A percentile compares a stretch with the other conserved stretches of the same genome.
Conservation (phyloP, 2,113 vertebrate genomes). For the Muntiacus reevesi region DNA sequence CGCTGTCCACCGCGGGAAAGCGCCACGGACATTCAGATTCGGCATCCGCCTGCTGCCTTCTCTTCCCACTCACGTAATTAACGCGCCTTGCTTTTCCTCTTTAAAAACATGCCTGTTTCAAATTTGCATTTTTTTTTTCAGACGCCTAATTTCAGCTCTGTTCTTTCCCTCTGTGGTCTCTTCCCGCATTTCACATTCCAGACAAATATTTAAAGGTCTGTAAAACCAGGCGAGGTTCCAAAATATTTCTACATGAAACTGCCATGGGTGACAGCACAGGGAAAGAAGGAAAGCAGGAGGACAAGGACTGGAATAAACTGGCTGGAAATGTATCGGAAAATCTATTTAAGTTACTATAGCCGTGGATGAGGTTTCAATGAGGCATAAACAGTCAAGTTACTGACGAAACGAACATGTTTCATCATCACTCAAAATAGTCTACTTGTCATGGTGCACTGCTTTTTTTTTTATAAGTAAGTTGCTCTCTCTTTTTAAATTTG, state of each 20-base stretch:
- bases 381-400: conserved; percentile 58
- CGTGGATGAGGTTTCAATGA: conserved; percentile 61
- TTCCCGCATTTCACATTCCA: conserved; percentile 55
- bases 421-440: conserved; percentile 52
- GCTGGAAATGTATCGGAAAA: conserved; percentile 40
- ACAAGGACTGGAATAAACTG: conserved; percentile 9
- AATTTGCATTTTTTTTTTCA: conserved; percentile 57
- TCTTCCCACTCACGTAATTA: conserved; percentile 23
- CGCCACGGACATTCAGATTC: background rate
- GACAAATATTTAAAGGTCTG: conserved; percentile 67
- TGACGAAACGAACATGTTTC: conserved; percentile 37
- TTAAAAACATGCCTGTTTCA: conserved; percentile 48
- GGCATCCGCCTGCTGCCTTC: background rate
- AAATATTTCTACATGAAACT: conserved; percentile 51
- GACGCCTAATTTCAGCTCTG: conserved; percentile 56
- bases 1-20: background rate
- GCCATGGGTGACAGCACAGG: conserved; percentile 14
- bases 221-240: conserved; percentile 51
- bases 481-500: background rate
- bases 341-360: background rate
- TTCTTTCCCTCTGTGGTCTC: conserved; percentile 46
- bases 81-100: conserved; percentile 9
- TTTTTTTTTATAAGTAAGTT: conserved; percentile 36
- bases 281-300: background rate
- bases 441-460: conserved; percentile 39